These are phyloP conservation scores for Diglossa cyanea DNA, from an alignment of 2,797 vertebrate species.

Conservation along the genomic window DNA sequence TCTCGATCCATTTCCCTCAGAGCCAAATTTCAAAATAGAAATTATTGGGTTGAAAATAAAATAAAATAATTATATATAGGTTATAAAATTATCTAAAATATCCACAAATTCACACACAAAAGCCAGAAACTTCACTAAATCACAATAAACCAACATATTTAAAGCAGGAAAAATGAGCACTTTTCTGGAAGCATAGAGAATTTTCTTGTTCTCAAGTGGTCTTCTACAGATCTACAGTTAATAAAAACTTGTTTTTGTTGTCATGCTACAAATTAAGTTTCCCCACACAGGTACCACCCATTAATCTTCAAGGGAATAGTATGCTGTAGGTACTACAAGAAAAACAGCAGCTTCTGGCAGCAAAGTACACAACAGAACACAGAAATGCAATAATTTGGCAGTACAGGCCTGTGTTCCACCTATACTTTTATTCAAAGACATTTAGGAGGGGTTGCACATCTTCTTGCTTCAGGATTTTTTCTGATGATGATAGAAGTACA, in stretches of 20 bases:
- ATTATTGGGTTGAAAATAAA: not conserved
- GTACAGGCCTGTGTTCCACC: not conserved
- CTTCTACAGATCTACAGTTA: not conserved
- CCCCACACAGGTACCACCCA: rapidly evolving
- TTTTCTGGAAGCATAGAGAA: not conserved
- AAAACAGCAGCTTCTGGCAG: not conserved
- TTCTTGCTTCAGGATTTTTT: not conserved
- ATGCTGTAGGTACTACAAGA: not conserved
- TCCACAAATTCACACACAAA: not conserved
- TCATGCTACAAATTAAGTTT: not conserved
- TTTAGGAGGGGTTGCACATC: not conserved
- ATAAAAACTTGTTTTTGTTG: not conserved
- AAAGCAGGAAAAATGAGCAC: not conserved
- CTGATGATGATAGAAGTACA: not conserved
- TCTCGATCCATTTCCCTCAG: not conserved
- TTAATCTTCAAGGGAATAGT: not conserved
- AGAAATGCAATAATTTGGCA: not conserved
- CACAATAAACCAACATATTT: not conserved
- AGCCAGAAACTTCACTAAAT: not conserved
- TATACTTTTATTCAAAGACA: rapidly evolving
- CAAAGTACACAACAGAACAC: not conserved
- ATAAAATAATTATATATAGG: not conserved
- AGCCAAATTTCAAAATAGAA: not conserved
- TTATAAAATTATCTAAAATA: not conserved
- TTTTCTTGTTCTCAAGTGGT: not conserved